Conservation (phyloP, 2,888 invertebrate genomes). For the Diarsia dahlii region DNA sequence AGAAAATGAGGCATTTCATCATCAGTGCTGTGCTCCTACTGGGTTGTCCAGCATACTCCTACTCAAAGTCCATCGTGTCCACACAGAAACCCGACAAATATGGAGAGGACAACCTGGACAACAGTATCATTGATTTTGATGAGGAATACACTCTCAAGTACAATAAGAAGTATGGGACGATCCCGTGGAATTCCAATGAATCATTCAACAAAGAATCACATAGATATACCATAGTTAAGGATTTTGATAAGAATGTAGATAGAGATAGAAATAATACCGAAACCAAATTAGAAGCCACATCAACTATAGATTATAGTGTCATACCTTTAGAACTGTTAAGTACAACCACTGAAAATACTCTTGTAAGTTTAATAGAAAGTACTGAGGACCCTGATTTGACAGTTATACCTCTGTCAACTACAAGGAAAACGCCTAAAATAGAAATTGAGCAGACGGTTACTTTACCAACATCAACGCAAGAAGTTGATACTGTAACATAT, state of each 20-base stretch:
- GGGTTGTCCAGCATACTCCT: conserved; percentile 64
- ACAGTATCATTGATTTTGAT: conserved; percentile 86
- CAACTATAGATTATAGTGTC: conserved; percentile 80
- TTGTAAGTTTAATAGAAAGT: conserved; percentile 79
- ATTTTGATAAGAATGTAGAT: conserved; percentile 62
- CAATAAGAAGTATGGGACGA: conserved; percentile 79
- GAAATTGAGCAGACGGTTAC: conserved; percentile 79
- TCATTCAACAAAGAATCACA: conserved; percentile 80
- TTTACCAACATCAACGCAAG: conserved; percentile 75
- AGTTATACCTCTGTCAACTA: conserved; percentile 84
- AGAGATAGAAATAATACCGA: conserved; percentile 61
- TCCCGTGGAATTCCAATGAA: conserved; percentile 78
- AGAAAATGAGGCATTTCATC: conserved; percentile 80
- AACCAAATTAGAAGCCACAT: conserved; percentile 72
- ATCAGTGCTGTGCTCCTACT: conserved; percentile 80
- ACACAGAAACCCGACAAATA: conserved; percentile 66
- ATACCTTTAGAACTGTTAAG: conserved; percentile 86
- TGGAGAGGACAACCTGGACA: conserved; percentile 78
- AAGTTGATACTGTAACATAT: conserved; percentile 63
- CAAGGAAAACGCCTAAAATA: conserved; percentile 74
- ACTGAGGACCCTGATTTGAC: conserved; percentile 83
- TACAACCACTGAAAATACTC: conserved; percentile 83
- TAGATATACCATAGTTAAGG: conserved; percentile 81
- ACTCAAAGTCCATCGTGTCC: conserved; percentile 75
- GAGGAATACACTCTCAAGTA: conserved; percentile 83